Percentiles rank a stretch among this genome's conserved stretches.
Conservation (phyloP, 2,888 invertebrate genomes). For the Cylindroiulus punctatus region DNA sequence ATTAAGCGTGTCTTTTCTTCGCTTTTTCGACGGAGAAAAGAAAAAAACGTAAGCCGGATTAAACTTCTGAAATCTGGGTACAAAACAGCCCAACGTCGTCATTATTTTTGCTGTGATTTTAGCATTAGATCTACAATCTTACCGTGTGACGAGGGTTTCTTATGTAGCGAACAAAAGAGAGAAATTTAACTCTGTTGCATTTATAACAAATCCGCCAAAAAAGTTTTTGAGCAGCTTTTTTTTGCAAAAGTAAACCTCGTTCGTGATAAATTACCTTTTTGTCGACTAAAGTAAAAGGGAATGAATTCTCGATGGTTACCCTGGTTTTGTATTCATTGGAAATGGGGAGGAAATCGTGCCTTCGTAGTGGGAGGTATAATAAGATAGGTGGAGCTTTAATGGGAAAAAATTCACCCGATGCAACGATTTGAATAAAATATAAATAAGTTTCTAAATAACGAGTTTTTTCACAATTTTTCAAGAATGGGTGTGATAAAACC, state of each 20-base stretch:
- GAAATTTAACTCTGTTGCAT: background rate
- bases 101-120: constrained; percentile 4
- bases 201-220: background rate
- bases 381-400: background rate
- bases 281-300: background rate
- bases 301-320: background rate
- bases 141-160: background rate
- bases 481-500: too few relatives aligned
- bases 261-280: constrained; percentile 18
- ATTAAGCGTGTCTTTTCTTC: background rate
- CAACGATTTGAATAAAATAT: background rate
- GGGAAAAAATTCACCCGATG: background rate
- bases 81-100: background rate
- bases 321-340: background rate
- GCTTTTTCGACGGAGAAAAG: background rate
- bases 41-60: background rate
- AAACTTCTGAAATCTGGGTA: background rate
- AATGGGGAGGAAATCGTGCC: background rate
- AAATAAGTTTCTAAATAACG: background rate
- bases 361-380: background rate
- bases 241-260: background rate
- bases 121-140: background rate
- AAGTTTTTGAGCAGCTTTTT: background rate
- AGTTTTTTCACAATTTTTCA: background rate
- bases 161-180: background rate